Base-by-base conservation (phyloP, 2,113 vertebrate species). In the Cynocephalus volans region DNA sequence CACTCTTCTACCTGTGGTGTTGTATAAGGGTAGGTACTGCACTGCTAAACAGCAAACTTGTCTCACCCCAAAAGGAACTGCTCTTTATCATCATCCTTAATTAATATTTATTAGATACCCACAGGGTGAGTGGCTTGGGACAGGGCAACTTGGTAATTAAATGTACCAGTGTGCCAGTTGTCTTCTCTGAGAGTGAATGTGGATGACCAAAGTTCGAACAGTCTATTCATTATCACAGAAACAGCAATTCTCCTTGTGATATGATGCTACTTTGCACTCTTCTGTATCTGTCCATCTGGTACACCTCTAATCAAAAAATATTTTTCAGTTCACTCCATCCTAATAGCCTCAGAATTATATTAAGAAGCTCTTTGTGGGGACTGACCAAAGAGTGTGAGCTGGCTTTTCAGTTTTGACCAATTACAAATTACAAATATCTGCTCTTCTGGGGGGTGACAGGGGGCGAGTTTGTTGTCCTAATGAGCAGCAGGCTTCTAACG, bases 41-140 rank as follows among this genome's bases (percentile, higher is more conserved):
- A 21, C 58, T 18, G 50, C n/a, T 88, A 45, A 81, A 52, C 80
- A 8, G 75, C 89, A 84, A 33, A 64, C 83, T 24, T 76, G 62
- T 36, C 84, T 96, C 94, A 60, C 33, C 65, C 88, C 50, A 3
- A 52, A 97, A 96, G 21, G 67, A 91, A 60, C 50, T 69, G 58
- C 62, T 96, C 69, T 97, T 96, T 88, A 62, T 97, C 92, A 80
- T 88, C 80, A 45, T 90, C 62, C 62, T 88, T 97, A 96, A 96
- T 98, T 98, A 97, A 96, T 94, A 96, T 96, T 97, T 98, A 96
- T 93, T 52, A 62, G 91, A 95, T 50, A 73, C 88, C 96, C 90
- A 96, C 76, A 85, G 36, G 76, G 84, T 88, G 62, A 84, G 58
- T 67, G 82, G 67, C 80, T 88, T 84, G 93, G 96, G 93, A 97